Evolutionary conservation across 2,797 vertebrate species (phyloP).

Genomic region (Sebastes glaucus): DNA sequence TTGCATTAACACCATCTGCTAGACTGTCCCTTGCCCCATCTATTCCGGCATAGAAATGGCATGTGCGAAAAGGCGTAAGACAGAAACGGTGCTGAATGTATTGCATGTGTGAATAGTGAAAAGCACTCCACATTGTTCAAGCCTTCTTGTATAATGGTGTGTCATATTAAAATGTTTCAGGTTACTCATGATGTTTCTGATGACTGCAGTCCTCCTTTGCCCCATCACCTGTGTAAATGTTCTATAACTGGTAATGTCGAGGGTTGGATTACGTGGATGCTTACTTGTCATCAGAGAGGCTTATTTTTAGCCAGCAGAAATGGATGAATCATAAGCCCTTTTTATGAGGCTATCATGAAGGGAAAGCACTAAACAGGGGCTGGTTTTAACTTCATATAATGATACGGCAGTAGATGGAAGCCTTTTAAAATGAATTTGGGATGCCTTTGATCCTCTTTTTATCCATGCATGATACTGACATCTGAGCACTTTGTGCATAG

Average conservation of each 20-base stretch:
- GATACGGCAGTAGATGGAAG: constrained; percentile 55
- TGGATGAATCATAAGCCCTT: constrained; percentile 41
- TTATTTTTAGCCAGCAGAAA: constrained; percentile 54
- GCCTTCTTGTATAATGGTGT: neutral
- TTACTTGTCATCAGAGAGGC: constrained; percentile 37
- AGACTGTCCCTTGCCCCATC: neutral
- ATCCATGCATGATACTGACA: constrained; percentile 37
- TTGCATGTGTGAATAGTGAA: neutral
- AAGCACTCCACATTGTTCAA: neutral
- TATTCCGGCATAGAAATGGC: neutral
- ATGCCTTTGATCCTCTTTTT: constrained; percentile 58
- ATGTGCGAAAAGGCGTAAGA: neutral
- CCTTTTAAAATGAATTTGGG: constrained; percentile 58
- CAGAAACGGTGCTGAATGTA: neutral
- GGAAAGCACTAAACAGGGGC: constrained; percentile 34
- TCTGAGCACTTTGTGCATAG: constrained; percentile 30
- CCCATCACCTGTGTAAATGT: constrained; percentile 11
- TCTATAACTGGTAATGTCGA: constrained; percentile 21
- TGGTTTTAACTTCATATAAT: constrained; percentile 47
- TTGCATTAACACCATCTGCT: neutral
- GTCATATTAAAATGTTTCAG: neutral
- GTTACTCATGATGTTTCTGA: neutral
- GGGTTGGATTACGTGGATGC: constrained; percentile 15
- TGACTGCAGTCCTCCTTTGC: neutral
- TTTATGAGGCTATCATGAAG: constrained; percentile 36